Base-by-base conservation (phyloP, 2,797 vertebrate species). In the Coranthus polyacanthus region DNA sequence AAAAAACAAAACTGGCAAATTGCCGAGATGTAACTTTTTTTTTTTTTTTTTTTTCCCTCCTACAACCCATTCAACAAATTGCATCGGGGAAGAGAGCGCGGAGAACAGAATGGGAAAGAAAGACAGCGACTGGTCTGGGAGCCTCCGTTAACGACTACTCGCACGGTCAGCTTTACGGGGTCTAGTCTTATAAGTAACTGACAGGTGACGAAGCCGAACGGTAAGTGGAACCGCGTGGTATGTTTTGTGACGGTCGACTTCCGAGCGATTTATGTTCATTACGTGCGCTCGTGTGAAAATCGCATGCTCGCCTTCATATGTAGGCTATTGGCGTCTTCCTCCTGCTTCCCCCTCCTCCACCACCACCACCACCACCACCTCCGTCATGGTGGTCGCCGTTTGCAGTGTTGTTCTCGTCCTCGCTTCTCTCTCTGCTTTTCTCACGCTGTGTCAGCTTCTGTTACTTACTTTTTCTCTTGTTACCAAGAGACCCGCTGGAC, bases 361-460 rank as follows among this genome's bases (percentile, higher is more conserved):
- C n/a, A n/a, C n/a, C n/a, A n/a, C n/a, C n/a, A n/a, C n/a, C n/a
- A n/a, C n/a, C n/a, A n/a, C n/a, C n/a, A n/a, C n/a, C n/a, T n/a
- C n/a, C 42, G 79, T 88, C 90, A 92, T 93, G 92, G 92, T 92
- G 92, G 92, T 89, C 81, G 85, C 72, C 58, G 76, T 57, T 61
- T 59, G 17, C 54, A 64, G 53, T 81, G 49, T 60, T 70, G 37
- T 72, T 62, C 15, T 47, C 58, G 1, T 13, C 37, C 32, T 12
- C 47, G 63, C 58, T 59, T 60, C 72, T 17, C 41, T 38, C 8
- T 22, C 16, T 12, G 20, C 21, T 11, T 13, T 12, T 15, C 22
- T 29, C 7, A 20, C 45, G 15, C 39, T 0, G 64, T 57, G 71
- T 59, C 60, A 21, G 47, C 38, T 26, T 69, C 62, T 46, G n/a